Evolutionary conservation across 2,113 vertebrate species (phyloP), one percentile per base, ranked within the genome.

Genomic region (Phalacrocorax aristotelis): DNA sequence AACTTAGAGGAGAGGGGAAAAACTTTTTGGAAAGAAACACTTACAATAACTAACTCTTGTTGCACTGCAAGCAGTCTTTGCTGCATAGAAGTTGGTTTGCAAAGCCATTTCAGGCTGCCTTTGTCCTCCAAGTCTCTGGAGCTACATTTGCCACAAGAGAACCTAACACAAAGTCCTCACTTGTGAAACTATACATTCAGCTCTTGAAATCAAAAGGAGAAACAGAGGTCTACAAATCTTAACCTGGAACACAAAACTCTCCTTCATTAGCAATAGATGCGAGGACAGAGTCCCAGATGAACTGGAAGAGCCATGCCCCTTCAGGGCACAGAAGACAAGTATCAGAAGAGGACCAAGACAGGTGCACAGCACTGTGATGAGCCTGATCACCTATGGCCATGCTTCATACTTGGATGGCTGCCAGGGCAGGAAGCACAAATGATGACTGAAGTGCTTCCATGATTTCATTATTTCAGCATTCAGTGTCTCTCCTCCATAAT

Each of bases 341-440:
- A 61, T 46, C 36, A 58, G 38, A 52, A 81, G 55, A 81, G 30
- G 36, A 44, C 11, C 48, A 54, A 46, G 55, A 19, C 17, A 32
- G 40, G 46, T 5, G 34, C 68, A 44, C 0, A 1, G 68, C 48
- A 21, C 42, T 2, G 23, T 11, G 61, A 30, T 46, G 52, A 90
- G 75, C 57, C 55, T 22, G 5, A 17, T 62, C 55, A 62, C 49
- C 84, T 25, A 12, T 0, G 0, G 16, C 42, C 0, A 3, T 13
- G 1, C 72, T 54, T 80, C 62, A 14, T 15, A 30, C 25, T 51
- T 88, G 91, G 76, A 0, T 2, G 42, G 62, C 36, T 54, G 58
- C 60, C 71, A 36, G 22, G 49, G 54, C 26, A 69, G 62, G 48
- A 83, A 46, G 83, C 75, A 69, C 62, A 64, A 87, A 48, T 8